phyloP scores from a whole-genome alignment of 1,140 invertebrate genomes.

The Amyelois transitella region DNA sequence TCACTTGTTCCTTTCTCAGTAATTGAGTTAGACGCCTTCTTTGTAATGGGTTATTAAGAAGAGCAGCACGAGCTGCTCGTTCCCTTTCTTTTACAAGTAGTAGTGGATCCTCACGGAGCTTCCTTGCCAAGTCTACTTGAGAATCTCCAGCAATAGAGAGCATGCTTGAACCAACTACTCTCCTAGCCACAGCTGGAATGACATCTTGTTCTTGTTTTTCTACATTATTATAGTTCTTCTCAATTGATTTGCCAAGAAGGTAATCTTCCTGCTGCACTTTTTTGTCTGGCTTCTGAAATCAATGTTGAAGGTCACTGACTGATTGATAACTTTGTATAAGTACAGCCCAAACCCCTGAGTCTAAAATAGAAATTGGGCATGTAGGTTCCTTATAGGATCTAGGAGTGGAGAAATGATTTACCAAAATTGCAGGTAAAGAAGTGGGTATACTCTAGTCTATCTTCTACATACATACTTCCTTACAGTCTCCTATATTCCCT shows the following conservation, averaged over 20 bases:
- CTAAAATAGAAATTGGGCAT: too few relatives aligned
- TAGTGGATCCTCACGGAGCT: conserved; percentile 93
- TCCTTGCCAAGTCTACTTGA: conserved; percentile 87
- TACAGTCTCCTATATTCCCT: too few relatives aligned
- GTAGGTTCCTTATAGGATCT: too few relatives aligned
- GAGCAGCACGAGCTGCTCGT: conserved; percentile 85
- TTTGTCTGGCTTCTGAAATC: conserved; percentile 79
- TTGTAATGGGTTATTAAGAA: conserved; percentile 93
- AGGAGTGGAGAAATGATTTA: too few relatives aligned
- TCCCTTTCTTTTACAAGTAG: conserved; percentile 89
- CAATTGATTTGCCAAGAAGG: conserved; percentile 89
- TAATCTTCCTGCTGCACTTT: conserved; percentile 90
- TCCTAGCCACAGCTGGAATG: conserved; percentile 83
- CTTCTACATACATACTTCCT: too few relatives aligned
- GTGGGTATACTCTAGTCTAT: too few relatives aligned
- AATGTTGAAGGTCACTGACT: too few relatives aligned
- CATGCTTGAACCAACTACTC: conserved; percentile 74
- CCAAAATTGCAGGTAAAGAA: too few relatives aligned
- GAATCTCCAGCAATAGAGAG: conserved; percentile 67
- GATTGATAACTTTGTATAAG: too few relatives aligned
- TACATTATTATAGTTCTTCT: conserved; percentile 86
- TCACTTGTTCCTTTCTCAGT: conserved; percentile 77
- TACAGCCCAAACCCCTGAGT: too few relatives aligned
- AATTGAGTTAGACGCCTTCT: conserved; percentile 87
- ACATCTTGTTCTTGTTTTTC: conserved; percentile 80